Base-by-base conservation (phyloP, 2,888 invertebrate species). In the Abrostola triplasia region DNA sequence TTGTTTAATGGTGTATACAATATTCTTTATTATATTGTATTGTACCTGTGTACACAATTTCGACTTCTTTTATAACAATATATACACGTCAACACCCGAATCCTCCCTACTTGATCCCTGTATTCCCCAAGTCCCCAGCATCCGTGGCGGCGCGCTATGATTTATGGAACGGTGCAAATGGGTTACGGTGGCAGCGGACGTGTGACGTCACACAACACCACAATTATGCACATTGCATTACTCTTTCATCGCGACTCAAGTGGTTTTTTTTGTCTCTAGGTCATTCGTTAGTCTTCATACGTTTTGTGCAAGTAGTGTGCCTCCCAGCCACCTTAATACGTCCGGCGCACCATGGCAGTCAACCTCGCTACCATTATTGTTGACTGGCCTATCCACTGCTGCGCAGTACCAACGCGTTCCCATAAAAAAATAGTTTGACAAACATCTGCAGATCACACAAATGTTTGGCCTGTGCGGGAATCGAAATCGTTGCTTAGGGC, bases 91-190 rank as follows among this genome's bases (percentile, higher is more conserved):
- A 49, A 6, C 35, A 11, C 49, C 36, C 6, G 36, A 48, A 35
- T 11, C 36, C n/a, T 49, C 35, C 6, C 10, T 6, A 11, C 35
- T 53, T 5, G 35, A 12, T 37, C 36, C 41, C 35, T 41, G 56
- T 68, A 57, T 67, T 67, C 50, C 59, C 59, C 51, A 84, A 79
- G 80, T 87, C 72, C 81, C 36, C 10, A 85, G 76, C 67, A 10
- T 76, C 51, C 13, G 83, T 67, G 64, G 76, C 67, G 35, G 50
- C 83, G 84, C 82, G 84, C 77, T 86, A 89, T 91, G 92, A 93
- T 91, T 92, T 92, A 93, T 91, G 92, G 85, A 92, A 89, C 83
- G 84, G 87, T 90, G 89, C 89, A 93, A 93, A 93, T 93, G 92
- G 92, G 93, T 93, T 91, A 93, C 88, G 86, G 88, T 89, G 88